These are phyloP conservation scores for Pipistrellus kuhlii DNA, from an alignment of 2,797 vertebrate species.

Conservation along the genomic window DNA sequence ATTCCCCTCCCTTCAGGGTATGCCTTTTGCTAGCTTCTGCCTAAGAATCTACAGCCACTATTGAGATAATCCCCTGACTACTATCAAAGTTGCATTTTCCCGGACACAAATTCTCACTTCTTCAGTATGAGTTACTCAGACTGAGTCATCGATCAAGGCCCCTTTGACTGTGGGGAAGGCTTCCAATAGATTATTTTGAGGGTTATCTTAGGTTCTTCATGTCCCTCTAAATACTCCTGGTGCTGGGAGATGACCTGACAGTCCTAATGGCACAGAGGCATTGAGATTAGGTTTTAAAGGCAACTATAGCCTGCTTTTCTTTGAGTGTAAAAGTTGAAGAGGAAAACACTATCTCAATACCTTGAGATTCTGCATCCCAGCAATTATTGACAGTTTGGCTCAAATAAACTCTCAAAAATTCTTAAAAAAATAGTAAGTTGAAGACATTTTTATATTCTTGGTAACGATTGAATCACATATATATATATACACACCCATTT, in stretches of 20 bases:
- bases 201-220: background rate
- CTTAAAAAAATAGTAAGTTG: background rate
- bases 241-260: background rate
- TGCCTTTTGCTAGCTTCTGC: background rate
- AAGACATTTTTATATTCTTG: background rate
- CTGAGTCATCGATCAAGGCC: background rate
- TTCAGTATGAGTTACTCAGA: background rate
- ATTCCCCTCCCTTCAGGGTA: background rate
- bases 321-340: background rate
- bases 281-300: background rate
- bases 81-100: no score
- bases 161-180: no score
- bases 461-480: background rate
- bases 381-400: no score
- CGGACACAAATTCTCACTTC: background rate
- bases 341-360: no score
- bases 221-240: background rate
- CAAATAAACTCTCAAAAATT: no score
- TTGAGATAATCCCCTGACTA: background rate
- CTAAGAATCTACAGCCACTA: background rate
- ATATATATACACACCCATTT: no score
- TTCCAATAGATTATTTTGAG: background rate
- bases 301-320: background rate
- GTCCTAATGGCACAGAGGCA: background rate
- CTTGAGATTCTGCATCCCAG: no score